Percentiles rank a stretch among this genome's conserved stretches.
phyloP scores from a whole-genome alignment of 2,888 invertebrate genomes.

The Euspilapteryx auroguttella region DNA sequence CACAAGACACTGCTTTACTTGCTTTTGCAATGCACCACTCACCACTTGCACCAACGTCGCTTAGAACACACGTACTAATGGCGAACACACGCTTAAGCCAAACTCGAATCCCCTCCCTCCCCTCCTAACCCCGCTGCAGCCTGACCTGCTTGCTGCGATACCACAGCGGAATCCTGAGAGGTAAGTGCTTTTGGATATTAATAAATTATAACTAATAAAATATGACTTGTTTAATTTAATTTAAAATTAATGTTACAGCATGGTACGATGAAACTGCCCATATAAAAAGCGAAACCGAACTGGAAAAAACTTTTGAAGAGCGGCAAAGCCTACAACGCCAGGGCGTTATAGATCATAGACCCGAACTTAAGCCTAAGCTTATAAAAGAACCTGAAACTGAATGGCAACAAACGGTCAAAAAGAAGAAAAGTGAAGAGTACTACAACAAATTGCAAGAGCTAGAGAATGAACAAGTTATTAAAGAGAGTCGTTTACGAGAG shows the following conservation, averaged over 20 bases:
- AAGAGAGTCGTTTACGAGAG: constrained; percentile 78
- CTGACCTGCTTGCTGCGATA: too few species aligned
- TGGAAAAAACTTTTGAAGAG: constrained; percentile 88
- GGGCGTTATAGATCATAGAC: constrained; percentile 64
- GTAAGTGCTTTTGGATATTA: too few species aligned
- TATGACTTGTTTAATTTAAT: too few species aligned
- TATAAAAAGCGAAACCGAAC: constrained; percentile 82
- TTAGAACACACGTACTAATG: too few species aligned
- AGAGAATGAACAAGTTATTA: constrained; percentile 82
- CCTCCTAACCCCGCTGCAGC: too few species aligned
- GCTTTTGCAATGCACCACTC: too few species aligned
- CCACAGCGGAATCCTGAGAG: constrained; percentile 38
- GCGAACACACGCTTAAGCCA: too few species aligned
- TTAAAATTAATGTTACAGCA: too few species aligned
- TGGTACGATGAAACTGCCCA: constrained; percentile 92
- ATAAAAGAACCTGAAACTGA: constrained; percentile 76
- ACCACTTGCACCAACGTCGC: too few species aligned
- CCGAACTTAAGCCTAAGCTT: constrained; percentile 66
- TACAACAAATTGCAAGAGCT: constrained; percentile 80
- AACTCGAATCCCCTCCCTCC: too few species aligned
- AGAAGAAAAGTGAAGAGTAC: constrained; percentile 82
- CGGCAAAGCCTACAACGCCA: constrained; percentile 71
- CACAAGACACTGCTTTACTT: constrained; percentile 1
- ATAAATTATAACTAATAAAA: too few species aligned
- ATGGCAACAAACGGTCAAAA: constrained; percentile 82